Evolutionary conservation across 2,888 invertebrate species (phyloP).

Genomic region (Pristionchus arcanus): DNA sequence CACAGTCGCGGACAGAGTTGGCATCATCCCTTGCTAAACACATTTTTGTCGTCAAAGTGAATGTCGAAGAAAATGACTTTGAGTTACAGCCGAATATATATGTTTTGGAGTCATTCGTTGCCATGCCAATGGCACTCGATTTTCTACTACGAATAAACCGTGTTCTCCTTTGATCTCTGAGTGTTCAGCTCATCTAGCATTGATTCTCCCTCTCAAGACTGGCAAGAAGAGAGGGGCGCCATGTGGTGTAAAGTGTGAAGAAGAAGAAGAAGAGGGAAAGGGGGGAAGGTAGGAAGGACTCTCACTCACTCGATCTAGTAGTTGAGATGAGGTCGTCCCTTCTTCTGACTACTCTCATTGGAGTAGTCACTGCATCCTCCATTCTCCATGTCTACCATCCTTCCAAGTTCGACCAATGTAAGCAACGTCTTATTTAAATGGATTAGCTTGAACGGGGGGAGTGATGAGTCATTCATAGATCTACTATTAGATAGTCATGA

Average conservation of each 20-base stretch:
- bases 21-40: too few species aligned
- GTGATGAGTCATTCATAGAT: not conserved
- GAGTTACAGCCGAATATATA: too few species aligned
- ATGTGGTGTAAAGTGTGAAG: not conserved
- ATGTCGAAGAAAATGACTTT: too few species aligned
- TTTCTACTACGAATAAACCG: too few species aligned
- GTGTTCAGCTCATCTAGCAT: too few species aligned
- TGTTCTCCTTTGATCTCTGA: too few species aligned
- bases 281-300: not conserved
- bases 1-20: too few species aligned
- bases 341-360: not conserved
- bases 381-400: not conserved
- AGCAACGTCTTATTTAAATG: not conserved
- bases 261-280: not conserved
- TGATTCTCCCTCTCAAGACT: too few species aligned
- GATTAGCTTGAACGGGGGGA: not conserved
- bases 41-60: too few species aligned
- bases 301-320: not conserved
- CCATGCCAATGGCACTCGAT: too few species aligned
- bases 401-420: not conserved
- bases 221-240: not conserved
- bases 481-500: too few species aligned
- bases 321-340: not conserved
- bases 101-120: too few species aligned
- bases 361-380: not conserved